Conservation (phyloP, 2,888 invertebrate species). For the Lymantria dispar region DNA sequence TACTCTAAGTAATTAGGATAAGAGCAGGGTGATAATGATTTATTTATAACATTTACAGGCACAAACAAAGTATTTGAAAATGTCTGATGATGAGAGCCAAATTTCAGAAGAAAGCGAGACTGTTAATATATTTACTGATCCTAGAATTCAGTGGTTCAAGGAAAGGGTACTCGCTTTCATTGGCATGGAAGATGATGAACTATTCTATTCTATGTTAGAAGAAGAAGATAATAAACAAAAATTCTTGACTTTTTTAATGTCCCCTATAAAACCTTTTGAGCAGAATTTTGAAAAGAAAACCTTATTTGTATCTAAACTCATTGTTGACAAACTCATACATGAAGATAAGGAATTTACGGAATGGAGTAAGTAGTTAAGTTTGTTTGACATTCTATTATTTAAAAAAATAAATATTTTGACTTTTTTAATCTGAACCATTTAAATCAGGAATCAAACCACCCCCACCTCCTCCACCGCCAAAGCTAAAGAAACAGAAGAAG, state of each 20-base stretch:
- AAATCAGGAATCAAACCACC: slow-evolving; percentile 65
- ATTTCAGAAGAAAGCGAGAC: slow-evolving; percentile 16
- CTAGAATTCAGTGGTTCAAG: slow-evolving; percentile 87
- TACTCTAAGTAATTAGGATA: too few relatives aligned
- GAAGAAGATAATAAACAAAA: slow-evolving; percentile 77
- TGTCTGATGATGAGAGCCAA: slow-evolving; percentile 2
- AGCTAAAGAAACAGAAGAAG: slow-evolving; percentile 50
- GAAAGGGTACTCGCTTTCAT: slow-evolving; percentile 83
- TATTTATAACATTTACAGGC: too few relatives aligned
- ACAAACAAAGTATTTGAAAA: not conserved
- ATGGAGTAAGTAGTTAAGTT: slow-evolving; percentile 82
- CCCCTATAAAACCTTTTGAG: slow-evolving; percentile 54
- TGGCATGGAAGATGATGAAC: slow-evolving; percentile 77
- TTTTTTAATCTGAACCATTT: not conserved
- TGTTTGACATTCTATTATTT: not conserved
- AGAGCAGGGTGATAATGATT: too few relatives aligned
- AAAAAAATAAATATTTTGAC: not conserved
- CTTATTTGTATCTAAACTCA: slow-evolving; percentile 86
- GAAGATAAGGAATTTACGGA: slow-evolving; percentile 90
- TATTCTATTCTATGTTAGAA: slow-evolving; percentile 83
- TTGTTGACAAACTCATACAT: slow-evolving; percentile 85
- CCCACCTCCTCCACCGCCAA: slow-evolving; percentile 60
- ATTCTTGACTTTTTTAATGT: slow-evolving; percentile 45
- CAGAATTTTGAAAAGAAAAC: slow-evolving; percentile 78
- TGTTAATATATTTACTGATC: slow-evolving; percentile 65